Evolutionary conservation across 2,113 vertebrate species (phyloP).

Genomic region (Ceyx melanurus): DNA sequence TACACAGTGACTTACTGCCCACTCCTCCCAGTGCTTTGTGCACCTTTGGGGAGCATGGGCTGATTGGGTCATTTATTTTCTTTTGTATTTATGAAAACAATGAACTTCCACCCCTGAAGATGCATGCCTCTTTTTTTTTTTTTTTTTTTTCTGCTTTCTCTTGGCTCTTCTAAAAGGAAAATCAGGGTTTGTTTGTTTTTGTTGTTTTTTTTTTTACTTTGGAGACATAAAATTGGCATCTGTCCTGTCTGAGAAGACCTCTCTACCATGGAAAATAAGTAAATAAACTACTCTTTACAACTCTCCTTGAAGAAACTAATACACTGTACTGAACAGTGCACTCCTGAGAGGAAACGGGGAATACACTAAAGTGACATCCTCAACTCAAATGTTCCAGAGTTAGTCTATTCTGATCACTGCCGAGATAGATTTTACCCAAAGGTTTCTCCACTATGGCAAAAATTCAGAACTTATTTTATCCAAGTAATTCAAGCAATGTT

Average conservation of each 20-base stretch:
- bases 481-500: neutral
- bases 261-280: neutral
- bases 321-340: neutral
- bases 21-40: neutral
- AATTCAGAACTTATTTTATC: neutral
- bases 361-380: neutral
- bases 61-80: neutral
- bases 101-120: neutral
- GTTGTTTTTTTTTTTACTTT: neutral
- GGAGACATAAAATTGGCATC: neutral
- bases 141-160: neutral
- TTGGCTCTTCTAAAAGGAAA: neutral
- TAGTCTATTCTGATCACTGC: neutral
- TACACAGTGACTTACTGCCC: neutral
- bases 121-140: neutral
- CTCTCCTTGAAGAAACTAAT: neutral
- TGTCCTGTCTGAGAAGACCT: neutral
- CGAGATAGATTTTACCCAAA: neutral
- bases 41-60: neutral
- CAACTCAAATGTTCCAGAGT: neutral
- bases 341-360: neutral
- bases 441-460: neutral
- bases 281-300: neutral
- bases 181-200: neutral
- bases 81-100: neutral